Evolutionary conservation across 1,140 invertebrate genomes (phyloP), one percentile per base, ranked within the genome.

Genomic region (Trachymyrmex cornetzi): DNA sequence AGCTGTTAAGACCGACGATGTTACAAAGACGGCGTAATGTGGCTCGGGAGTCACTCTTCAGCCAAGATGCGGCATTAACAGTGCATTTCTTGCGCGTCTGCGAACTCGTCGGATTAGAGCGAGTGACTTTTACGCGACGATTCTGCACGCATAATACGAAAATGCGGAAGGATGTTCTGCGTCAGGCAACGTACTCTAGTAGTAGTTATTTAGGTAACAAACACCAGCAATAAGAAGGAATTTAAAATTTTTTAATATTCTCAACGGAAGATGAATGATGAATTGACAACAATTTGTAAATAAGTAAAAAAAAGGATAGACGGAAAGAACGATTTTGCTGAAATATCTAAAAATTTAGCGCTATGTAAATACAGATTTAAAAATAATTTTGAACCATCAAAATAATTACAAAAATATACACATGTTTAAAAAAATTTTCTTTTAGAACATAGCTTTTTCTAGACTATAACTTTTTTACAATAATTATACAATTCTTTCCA

Each of bases 11-110:
- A 48, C 55, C 55, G 55, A 48, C 53, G 80, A 74, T 75, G 53
- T 84, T 84, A 75, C 80, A 84, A 84, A 75, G 71, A 38, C 38
- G 55, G 14, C 80, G 69, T 84, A 75, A 84, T 84, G 69, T 75
- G 55, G 38, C 80, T n/a, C 38, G 38, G 80, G n/a, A 69, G 67
- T 38, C 22, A 55, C 80, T 74, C 67, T 61, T 55, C 34, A 82
- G 24, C 67, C 69, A 55, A 38, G 63, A 67, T 24, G 63, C 63
- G 38, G 38, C 69, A 84, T 84, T 84, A 84, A 84, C 69, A 34
- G 61, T 19, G 55, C 80, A 48, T 85, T 87, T 87, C 86, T 87
- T 87, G 80, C 80, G 64, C 30, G 61, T 85, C 86, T 87, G 64
- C 61, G 57, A 84, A 84, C 86, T 84, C 81, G 59, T 5, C 3